These are phyloP conservation scores for Mesaphorura yosii DNA, from an alignment of 1,140 invertebrate species.

Conservation along the genomic window DNA sequence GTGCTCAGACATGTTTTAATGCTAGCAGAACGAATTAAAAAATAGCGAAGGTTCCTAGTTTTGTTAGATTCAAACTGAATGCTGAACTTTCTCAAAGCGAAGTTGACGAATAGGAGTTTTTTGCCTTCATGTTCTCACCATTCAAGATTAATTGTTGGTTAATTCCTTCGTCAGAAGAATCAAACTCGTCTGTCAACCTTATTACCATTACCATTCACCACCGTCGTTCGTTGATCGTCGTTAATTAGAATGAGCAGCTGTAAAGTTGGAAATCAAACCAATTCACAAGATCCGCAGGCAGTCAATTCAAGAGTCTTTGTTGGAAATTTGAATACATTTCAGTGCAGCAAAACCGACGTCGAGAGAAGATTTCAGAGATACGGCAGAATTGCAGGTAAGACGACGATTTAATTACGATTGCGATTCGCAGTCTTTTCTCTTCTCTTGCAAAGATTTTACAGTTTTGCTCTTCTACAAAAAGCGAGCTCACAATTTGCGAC, in stretches of 20 bases:
- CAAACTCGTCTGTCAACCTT: too few species aligned
- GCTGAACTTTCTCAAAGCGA: too few species aligned
- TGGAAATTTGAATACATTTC: conserved; percentile 80
- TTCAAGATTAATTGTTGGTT: too few species aligned
- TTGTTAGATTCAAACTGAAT: too few species aligned
- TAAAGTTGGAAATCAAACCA: conserved; percentile 31
- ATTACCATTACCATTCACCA: too few species aligned
- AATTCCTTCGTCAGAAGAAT: too few species aligned
- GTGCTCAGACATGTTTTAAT: too few species aligned
- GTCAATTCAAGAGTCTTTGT: conserved; percentile 79
- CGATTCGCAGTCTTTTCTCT: neutral
- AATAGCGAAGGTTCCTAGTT: too few species aligned
- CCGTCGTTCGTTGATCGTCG: too few species aligned
- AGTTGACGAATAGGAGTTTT: too few species aligned
- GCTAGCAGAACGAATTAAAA: too few species aligned
- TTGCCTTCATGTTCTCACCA: too few species aligned
- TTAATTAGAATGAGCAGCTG: conserved; percentile 30
- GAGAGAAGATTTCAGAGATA: conserved; percentile 76
- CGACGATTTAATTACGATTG: conserved; percentile 7
- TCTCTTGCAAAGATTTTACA: neutral
- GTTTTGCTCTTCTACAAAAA: neutral
- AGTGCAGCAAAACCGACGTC: conserved; percentile 75
- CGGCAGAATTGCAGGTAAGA: conserved; percentile 61
- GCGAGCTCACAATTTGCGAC: neutral
- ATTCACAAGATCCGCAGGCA: conserved; percentile 57